A percentile compares a stretch with the other conserved stretches of the same genome.
Evolutionary conservation across 2,797 vertebrate species (phyloP).

Genomic region (Spinus olivaceus): DNA sequence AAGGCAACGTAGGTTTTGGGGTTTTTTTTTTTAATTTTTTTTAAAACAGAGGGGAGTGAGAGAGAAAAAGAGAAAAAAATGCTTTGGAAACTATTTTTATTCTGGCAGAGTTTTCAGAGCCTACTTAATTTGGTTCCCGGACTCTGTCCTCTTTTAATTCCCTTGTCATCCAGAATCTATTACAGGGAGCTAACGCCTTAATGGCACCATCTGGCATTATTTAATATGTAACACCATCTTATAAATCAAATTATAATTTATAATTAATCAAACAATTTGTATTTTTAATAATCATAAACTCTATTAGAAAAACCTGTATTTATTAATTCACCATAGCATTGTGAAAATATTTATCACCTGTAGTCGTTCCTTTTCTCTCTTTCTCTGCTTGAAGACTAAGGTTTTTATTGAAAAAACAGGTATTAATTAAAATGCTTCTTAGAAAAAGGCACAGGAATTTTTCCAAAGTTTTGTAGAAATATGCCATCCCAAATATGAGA

Average conservation of each 20-base stretch:
- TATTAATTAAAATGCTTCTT: neutral
- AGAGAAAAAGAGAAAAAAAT: neutral
- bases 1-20: neutral
- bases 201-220: slow-evolving; percentile 67
- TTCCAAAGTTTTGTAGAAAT: neutral
- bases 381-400: neutral
- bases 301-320: neutral
- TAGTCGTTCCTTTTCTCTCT: neutral
- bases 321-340: neutral
- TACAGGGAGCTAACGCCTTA: slow-evolving; percentile 68
- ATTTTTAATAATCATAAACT: slow-evolving; percentile 65
- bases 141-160: slow-evolving; percentile 55
- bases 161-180: slow-evolving; percentile 51
- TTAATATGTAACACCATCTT: slow-evolving; percentile 69
- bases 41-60: accelerated
- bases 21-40: neutral
- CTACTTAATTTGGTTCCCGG: slow-evolving; percentile 54
- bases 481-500: neutral
- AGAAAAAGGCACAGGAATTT: neutral
- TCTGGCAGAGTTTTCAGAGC: slow-evolving; percentile 28
- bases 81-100: slow-evolving; percentile 23
- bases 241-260: slow-evolving; percentile 73
- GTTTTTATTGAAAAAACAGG: neutral
- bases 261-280: slow-evolving; percentile 71
- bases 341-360: neutral